Evolutionary conservation across 2,888 invertebrate species (phyloP), one percentile per base, ranked within the genome.

Genomic region (Nomada ruficornis): DNA sequence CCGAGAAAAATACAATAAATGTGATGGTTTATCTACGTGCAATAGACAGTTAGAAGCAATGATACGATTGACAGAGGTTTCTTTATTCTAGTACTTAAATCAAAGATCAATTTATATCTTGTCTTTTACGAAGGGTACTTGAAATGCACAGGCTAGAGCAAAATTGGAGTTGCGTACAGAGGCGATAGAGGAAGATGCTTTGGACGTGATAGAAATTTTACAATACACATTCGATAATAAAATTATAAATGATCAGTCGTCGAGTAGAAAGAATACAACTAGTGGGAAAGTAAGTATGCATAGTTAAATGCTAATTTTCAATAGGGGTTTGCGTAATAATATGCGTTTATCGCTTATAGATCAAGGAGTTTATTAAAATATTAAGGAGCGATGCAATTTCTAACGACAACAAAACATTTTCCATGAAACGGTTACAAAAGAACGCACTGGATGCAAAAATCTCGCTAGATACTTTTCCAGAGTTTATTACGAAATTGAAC

Each of bases 41-140:
- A 97, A 82, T 63, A 95, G 99, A 63, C 98, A 99, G 92, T 94
- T 99, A 13, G 98, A 98, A 94, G 98, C 98, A 0, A 95, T 99
- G 82, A 97, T 98, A 80, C 94, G 98, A 89, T 94, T 99, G 20
- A 97, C 98, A 23, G 96, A 97, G 94, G 79, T 77, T 50, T 26
- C n/a, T 59, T 60, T 54, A 68, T 71, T 78, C n/a, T 65, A 67
- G 71, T 62, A 23, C 59, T 23, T 64, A 57, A 55, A 29, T 29
- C 23, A 52, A 63, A 26, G 42, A 26, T 3, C 18, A 69, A 59
- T 62, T n/a, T 59, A 15, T 44, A 47, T 42, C 55, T 18, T 23
- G 52, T 57, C 47, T 36, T 20, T 18, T n/a, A 20, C 0, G 20
- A 20, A 67, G 65, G 13, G 69, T 69, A 72, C 36, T 18, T 63